A percentile compares a stretch with the other conserved stretches of the same genome.
Evolutionary conservation across 2,113 vertebrate genomes (phyloP).

Genomic region (Paratilapia polleni): DNA sequence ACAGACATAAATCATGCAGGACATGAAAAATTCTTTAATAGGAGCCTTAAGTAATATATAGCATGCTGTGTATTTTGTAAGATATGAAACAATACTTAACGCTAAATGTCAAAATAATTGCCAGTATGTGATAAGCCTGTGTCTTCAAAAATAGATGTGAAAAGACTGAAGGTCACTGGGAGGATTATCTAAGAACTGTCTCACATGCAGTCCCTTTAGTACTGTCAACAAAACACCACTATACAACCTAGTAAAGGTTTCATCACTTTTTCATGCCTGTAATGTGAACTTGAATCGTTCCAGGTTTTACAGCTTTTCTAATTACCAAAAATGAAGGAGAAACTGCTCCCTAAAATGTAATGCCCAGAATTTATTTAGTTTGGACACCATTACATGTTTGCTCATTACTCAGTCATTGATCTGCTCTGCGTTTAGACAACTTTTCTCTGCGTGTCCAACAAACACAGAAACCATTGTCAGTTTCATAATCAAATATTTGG

Average conservation of each 20-base stretch:
- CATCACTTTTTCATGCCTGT: not conserved
- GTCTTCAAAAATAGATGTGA: not conserved
- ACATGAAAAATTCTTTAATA: not conserved
- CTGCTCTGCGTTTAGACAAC: not conserved
- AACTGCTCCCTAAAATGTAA: not conserved
- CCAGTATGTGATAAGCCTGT: not conserved
- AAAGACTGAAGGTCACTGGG: not conserved
- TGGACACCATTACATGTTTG: not conserved
- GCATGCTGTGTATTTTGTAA: slow-evolving; percentile 16
- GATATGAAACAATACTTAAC: not conserved
- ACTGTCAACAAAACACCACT: not conserved
- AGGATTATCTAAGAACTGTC: not conserved
- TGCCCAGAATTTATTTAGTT: slow-evolving; percentile 7
- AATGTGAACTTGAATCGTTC: not conserved
- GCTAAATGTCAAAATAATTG: slow-evolving; percentile 14
- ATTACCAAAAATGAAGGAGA: slow-evolving; percentile 7
- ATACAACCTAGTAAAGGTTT: not conserved
- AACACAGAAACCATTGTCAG: not conserved
- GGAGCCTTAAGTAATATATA: slow-evolving; percentile 1
- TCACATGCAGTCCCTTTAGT: not conserved
- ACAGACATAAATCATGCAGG: slow-evolving; percentile 12
- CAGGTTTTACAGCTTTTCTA: not conserved
- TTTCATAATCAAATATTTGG: slow-evolving; percentile 26
- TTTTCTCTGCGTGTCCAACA: not conserved
- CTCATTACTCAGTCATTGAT: not conserved